Conservation (phyloP, 2,888 invertebrate species). For the Pocota personata region DNA sequence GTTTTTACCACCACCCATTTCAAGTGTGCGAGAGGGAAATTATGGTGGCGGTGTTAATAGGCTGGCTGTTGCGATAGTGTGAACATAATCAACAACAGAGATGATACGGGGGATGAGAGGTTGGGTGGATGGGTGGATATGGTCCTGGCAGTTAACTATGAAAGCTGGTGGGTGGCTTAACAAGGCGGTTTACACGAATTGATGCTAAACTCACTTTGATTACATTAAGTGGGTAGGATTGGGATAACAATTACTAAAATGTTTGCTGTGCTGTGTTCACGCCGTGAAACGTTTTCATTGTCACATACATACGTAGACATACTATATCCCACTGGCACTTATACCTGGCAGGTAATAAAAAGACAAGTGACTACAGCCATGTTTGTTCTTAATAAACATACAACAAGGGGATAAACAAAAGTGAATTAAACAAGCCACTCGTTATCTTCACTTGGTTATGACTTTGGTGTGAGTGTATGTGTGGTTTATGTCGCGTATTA, state of each 20-base stretch:
- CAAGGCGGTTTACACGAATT: slow-evolving; percentile 16
- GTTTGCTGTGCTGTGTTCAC: slow-evolving; percentile 3
- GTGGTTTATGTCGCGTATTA: neutral
- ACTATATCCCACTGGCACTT: neutral
- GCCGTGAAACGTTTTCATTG: slow-evolving; percentile 29
- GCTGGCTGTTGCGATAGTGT: slow-evolving; percentile 37
- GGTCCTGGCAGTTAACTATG: neutral
- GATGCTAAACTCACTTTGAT: slow-evolving; percentile 41
- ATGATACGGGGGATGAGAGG: neutral
- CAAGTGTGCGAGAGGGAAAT: slow-evolving; percentile 21
- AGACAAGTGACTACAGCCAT: slow-evolving; percentile 3
- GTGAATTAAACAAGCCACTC: slow-evolving; percentile 24
- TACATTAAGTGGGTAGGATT: slow-evolving; percentile 49
- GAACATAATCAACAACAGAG: slow-evolving; percentile 41
- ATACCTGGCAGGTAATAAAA: slow-evolving; percentile 18
- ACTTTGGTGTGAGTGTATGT: neutral
- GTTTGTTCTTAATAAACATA: slow-evolving; percentile 4
- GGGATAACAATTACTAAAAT: slow-evolving; percentile 54
- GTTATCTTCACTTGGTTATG: slow-evolving; percentile 19
- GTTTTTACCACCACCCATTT: slow-evolving; percentile 30
- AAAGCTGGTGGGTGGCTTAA: slow-evolving; percentile 14
- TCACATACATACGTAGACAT: neutral
- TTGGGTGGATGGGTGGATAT: neutral
- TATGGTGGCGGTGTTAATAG: slow-evolving; percentile 45
- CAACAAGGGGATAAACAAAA: slow-evolving; percentile 15